These are phyloP conservation scores for Phalloptychus januarius DNA, from an alignment of 2,797 vertebrate genomes.

Conservation along the genomic window DNA sequence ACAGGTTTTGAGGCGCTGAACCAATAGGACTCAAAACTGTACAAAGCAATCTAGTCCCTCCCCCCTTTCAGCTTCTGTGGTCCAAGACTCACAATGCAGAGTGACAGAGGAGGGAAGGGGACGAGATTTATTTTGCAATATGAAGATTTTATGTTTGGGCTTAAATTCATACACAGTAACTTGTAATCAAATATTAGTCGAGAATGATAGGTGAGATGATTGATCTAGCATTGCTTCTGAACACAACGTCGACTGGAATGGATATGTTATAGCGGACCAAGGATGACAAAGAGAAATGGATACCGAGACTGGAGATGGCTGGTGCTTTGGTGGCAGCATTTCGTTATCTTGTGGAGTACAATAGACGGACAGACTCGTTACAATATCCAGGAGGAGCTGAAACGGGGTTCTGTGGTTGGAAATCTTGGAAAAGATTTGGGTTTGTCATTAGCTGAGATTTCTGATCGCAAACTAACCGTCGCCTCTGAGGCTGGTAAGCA, in stretches of 20 bases:
- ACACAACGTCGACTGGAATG: slow-evolving; percentile 2
- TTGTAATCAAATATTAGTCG: not conserved
- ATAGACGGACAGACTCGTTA: slow-evolving; percentile 83
- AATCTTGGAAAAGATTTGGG: slow-evolving; percentile 86
- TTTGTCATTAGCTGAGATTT: slow-evolving; percentile 79
- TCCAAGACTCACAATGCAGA: slow-evolving; percentile 7
- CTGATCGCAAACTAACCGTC: slow-evolving; percentile 81
- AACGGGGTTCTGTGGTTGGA: slow-evolving; percentile 83
- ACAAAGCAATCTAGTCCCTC: slow-evolving; percentile 75
- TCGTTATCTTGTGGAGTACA: slow-evolving; percentile 67
- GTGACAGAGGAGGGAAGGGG: slow-evolving; percentile 3
- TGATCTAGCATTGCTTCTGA: slow-evolving; percentile 11
- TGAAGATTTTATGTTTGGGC: not conserved
- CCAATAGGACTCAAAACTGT: slow-evolving; percentile 55
- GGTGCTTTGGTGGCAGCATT: slow-evolving; percentile 59
- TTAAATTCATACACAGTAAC: not conserved
- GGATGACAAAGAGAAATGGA: slow-evolving; percentile 61
- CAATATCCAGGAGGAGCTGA: slow-evolving; percentile 85
- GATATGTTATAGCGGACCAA: slow-evolving; percentile 16
- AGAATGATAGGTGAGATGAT: not conserved
- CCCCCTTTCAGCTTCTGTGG: slow-evolving; percentile 47
- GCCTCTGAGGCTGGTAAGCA: slow-evolving; percentile 80
- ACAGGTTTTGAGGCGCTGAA: not conserved
- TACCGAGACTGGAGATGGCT: slow-evolving; percentile 55
- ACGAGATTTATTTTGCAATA: slow-evolving; percentile 14